Evolutionary conservation across 2,113 vertebrate genomes (phyloP).

Genomic region (Dissostichus mawsoni): DNA sequence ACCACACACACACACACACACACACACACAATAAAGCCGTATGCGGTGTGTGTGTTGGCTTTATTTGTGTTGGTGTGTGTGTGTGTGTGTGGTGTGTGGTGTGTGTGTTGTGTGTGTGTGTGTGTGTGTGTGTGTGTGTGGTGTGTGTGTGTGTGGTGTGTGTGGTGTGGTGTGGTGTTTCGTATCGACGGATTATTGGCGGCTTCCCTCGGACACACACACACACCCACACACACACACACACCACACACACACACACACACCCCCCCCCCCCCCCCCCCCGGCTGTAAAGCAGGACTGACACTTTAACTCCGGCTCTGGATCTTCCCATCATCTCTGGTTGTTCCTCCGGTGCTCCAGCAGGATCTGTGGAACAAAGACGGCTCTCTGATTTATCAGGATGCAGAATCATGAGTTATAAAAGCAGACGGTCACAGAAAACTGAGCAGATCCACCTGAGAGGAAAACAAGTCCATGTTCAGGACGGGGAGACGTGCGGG

Average conservation of each 20-base stretch:
- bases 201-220: not conserved
- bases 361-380: conserved; percentile 57
- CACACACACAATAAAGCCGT: too few relatives aligned
- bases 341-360: not conserved
- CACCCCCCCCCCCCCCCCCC: too few relatives aligned
- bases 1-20: conserved; percentile 3
- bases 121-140: too few relatives aligned
- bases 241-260: conserved; percentile 30
- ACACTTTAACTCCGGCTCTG: conserved; percentile 59
- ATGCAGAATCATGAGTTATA: conserved; percentile 34
- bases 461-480: conserved; percentile 10
- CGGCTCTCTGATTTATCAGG: conserved; percentile 56
- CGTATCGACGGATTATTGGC: too few relatives aligned
- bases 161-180: too few relatives aligned
- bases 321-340: conserved; percentile 33
- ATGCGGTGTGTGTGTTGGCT: too few relatives aligned
- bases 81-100: too few relatives aligned
- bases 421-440: conserved; percentile 37
- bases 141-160: too few relatives aligned
- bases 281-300: conserved; percentile 47
- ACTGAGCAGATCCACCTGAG: conserved; percentile 18
- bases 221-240: conserved; percentile 22
- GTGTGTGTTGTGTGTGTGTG: too few relatives aligned
- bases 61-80: too few relatives aligned
- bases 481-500: conserved; percentile 6